These are phyloP conservation scores for Hemichromis elongatus DNA, from an alignment of 2,113 vertebrate species.

Conservation along the genomic window DNA sequence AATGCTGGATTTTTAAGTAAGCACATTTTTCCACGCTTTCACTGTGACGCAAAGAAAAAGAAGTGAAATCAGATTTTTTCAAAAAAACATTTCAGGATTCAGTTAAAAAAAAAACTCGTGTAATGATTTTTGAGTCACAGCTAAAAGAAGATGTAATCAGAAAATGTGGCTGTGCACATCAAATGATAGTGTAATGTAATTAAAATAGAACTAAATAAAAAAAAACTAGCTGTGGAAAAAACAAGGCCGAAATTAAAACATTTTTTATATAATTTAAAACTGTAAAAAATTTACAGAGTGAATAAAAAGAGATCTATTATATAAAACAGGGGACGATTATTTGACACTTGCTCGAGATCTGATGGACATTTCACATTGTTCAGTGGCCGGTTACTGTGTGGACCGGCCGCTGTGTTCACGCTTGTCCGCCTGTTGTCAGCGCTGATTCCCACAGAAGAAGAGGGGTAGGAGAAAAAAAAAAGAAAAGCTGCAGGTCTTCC, in stretches of 20 bases:
- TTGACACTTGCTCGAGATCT: background rate
- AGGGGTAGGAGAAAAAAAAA: background rate
- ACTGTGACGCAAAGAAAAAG: background rate
- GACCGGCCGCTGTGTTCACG: background rate
- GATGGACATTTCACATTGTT: background rate
- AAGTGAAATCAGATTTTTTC: background rate
- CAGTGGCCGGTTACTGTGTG: background rate
- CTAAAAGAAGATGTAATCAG: background rate
- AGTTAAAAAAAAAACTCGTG: background rate
- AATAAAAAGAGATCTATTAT: background rate
- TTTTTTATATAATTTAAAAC: background rate
- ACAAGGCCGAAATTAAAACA: background rate
- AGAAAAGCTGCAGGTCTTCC: slow-evolving; percentile 14
- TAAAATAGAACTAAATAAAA: background rate
- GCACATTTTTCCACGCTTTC: background rate
- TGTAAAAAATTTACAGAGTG: background rate
- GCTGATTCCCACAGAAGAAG: slow-evolving; percentile 2
- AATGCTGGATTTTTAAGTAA: background rate
- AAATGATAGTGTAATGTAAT: background rate
- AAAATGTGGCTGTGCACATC: background rate
- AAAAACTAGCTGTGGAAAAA: background rate
- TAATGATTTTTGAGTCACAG: background rate
- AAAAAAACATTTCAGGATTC: background rate
- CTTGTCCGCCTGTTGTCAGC: background rate
- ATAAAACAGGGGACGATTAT: background rate